phyloP scores from a whole-genome alignment of 2,888 invertebrate species.

The Napeogenes inachia region DNA sequence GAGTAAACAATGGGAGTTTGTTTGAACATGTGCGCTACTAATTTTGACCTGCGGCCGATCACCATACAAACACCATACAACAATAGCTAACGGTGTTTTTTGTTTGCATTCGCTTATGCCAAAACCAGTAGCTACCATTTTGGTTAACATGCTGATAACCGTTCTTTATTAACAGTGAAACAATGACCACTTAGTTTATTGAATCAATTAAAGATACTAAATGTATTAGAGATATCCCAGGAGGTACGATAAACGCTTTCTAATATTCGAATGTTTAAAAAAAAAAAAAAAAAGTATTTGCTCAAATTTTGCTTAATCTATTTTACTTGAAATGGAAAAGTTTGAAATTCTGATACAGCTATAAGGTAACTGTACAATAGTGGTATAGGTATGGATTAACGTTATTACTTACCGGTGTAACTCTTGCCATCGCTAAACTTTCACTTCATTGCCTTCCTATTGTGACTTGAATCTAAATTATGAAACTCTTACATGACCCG shows the following conservation, averaged over 20 bases:
- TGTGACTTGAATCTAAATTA: constrained; percentile 4
- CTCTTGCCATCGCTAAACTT: neutral
- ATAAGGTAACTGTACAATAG: too few species aligned
- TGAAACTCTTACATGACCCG: neutral
- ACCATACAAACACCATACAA: constrained; percentile 64
- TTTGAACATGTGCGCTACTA: constrained; percentile 76
- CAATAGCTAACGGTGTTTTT: constrained; percentile 71
- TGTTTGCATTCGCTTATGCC: constrained; percentile 55
- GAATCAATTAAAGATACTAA: neutral
- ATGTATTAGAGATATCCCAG: neutral
- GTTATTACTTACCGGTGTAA: neutral
- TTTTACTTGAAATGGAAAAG: too few species aligned
- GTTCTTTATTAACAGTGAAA: constrained; percentile 2
- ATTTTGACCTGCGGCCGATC: constrained; percentile 66
- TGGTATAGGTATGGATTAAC: neutral
- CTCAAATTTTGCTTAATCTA: too few species aligned
- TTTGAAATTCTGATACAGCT: too few species aligned
- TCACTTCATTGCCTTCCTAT: constrained; percentile 2
- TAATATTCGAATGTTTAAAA: too few species aligned
- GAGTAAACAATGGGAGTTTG: constrained; percentile 70
- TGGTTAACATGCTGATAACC: constrained; percentile 6
- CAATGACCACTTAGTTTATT: neutral
- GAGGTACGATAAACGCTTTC: too few species aligned
- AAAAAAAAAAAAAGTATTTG: too few species aligned
- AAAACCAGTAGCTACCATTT: constrained; percentile 40